These are phyloP conservation scores for Clepsis dumicolana DNA, from an alignment of 2,888 invertebrate genomes.

Conservation along the genomic window DNA sequence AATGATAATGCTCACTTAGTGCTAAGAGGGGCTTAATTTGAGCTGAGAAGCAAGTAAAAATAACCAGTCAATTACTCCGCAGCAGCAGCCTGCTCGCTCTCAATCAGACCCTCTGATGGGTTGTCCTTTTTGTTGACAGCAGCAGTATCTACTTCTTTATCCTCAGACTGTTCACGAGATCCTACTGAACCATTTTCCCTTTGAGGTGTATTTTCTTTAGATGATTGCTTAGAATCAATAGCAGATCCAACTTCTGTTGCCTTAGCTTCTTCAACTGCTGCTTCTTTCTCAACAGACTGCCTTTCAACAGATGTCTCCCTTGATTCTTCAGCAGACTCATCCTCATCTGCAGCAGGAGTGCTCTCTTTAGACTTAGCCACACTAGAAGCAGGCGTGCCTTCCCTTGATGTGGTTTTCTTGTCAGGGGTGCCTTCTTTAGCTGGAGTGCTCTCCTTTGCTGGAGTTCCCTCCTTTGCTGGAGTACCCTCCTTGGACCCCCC, in stretches of 20 bases:
- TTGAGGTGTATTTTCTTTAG: slow-evolving; percentile 69
- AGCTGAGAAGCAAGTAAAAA: slow-evolving; percentile 73
- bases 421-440: slow-evolving; percentile 59
- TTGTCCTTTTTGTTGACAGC: slow-evolving; percentile 68
- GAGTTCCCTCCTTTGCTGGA: slow-evolving; percentile 57
- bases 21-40: slow-evolving; percentile 76
- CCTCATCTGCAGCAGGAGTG: slow-evolving; percentile 42
- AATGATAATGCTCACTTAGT: slow-evolving; percentile 80
- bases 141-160: slow-evolving; percentile 61
- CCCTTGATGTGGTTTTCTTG: slow-evolving; percentile 52
- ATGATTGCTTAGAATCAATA: slow-evolving; percentile 59
- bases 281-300: slow-evolving; percentile 50
- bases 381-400: slow-evolving; percentile 24
- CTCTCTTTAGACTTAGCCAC: slow-evolving; percentile 28
- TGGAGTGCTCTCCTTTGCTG: slow-evolving; percentile 53
- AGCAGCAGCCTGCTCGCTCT: slow-evolving; percentile 74
- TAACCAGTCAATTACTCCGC: slow-evolving; percentile 69
- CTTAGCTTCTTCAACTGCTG: slow-evolving; percentile 58
- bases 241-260: slow-evolving; percentile 44
- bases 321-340: slow-evolving; percentile 23
- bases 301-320: slow-evolving; percentile 43
- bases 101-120: slow-evolving; percentile 75
- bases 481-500: slow-evolving; percentile 51
- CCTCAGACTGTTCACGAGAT: slow-evolving; percentile 77
- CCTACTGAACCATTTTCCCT: slow-evolving; percentile 75